Conservation (phyloP, 2,797 vertebrate genomes). For the Bradypus variegatus region DNA sequence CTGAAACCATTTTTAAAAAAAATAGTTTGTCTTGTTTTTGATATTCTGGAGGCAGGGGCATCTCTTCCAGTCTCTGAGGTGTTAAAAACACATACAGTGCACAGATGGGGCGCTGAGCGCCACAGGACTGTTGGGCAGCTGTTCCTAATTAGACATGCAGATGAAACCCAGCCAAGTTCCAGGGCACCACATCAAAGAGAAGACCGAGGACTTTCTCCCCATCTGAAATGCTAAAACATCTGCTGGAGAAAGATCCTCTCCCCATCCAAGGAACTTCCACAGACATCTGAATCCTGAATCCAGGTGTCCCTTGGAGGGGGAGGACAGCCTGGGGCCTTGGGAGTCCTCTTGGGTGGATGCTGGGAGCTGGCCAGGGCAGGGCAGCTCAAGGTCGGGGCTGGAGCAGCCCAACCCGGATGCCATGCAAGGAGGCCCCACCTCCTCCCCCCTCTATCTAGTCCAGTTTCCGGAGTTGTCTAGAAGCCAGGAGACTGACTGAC, state of each 20-base stretch:
- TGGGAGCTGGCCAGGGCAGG: background rate
- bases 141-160: background rate
- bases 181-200: conserved; percentile 12
- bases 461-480: conserved; percentile 34
- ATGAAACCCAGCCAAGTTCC: background rate
- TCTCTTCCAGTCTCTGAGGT: background rate
- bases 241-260: background rate
- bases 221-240: conserved; percentile 16
- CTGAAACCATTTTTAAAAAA: background rate
- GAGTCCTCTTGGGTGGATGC: background rate
- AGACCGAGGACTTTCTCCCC: background rate
- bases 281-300: background rate
- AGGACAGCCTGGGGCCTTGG: background rate
- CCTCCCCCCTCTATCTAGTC: background rate
- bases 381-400: background rate
- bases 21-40: background rate
- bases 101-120: background rate
- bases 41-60: background rate
- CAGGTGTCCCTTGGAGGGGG: background rate
- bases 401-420: background rate
- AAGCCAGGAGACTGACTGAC: conserved; percentile 28
- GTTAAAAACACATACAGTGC: conserved; percentile 9
- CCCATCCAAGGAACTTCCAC: background rate
- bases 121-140: background rate
- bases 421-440: background rate